phyloP scores from a whole-genome alignment of 2,888 invertebrate species.

The Noctua janthe region DNA sequence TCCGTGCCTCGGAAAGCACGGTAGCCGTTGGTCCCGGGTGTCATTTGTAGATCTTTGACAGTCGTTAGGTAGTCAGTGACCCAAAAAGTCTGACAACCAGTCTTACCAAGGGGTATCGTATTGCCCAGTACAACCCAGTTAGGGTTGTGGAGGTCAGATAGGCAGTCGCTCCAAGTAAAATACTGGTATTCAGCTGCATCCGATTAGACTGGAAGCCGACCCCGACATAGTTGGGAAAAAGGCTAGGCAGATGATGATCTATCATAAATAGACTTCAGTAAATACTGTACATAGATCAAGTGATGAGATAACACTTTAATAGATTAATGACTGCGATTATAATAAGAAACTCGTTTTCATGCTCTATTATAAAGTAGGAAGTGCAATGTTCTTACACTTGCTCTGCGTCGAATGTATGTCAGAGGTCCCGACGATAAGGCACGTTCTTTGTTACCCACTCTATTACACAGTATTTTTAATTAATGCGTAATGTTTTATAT shows the following conservation, averaged over 20 bases:
- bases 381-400: constrained; percentile 78
- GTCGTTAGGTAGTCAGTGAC: no score
- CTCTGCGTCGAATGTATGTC: constrained; percentile 80
- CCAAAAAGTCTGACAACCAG: no score
- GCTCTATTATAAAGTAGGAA: constrained; percentile 78
- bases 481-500: constrained; percentile 42
- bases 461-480: constrained; percentile 69
- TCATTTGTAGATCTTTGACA: no score
- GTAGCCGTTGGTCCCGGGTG: no score
- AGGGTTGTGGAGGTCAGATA: no score
- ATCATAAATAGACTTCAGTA: neutral
- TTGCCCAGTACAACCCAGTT: no score
- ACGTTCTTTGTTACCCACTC: constrained; percentile 78
- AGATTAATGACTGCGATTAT: constrained; percentile 34
- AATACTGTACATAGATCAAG: neutral
- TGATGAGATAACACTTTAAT: constrained; percentile 29
- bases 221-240: no score
- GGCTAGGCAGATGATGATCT: neutral
- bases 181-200: no score
- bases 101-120: no score
- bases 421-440: constrained; percentile 85
- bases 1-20: no score
- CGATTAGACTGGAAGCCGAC: no score
- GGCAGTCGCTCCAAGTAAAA: no score
- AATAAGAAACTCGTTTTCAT: constrained; percentile 68